Evolutionary conservation across 2,888 invertebrate species (phyloP).

Genomic region (Drymonia ruficornis): DNA sequence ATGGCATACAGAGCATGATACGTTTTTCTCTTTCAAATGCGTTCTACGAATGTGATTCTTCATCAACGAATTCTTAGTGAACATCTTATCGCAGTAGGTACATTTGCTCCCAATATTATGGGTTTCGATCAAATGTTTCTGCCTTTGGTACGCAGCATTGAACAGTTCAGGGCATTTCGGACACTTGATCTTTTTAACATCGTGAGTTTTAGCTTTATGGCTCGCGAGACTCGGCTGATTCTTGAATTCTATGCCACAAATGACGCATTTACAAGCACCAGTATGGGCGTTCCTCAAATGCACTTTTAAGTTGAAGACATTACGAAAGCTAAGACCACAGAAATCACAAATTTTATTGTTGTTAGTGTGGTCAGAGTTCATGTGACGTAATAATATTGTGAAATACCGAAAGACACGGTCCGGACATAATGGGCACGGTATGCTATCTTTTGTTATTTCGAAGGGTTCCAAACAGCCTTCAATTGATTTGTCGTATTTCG

Average conservation of each 20-base stretch:
- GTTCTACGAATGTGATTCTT: constrained; percentile 72
- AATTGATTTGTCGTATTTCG: constrained; percentile 65
- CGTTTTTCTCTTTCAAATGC: constrained; percentile 76
- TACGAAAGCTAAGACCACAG: constrained; percentile 70
- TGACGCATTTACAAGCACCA: constrained; percentile 62
- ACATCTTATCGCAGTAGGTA: constrained; percentile 69
- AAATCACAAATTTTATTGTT: constrained; percentile 74
- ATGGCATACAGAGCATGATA: constrained; percentile 68
- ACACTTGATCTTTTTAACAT: constrained; percentile 73
- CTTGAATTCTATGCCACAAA: constrained; percentile 67
- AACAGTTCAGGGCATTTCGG: constrained; percentile 73
- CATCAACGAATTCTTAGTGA: constrained; percentile 76
- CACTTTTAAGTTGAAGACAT: constrained; percentile 62
- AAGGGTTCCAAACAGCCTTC: constrained; percentile 67
- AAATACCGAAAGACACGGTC: constrained; percentile 66
- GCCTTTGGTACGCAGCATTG: constrained; percentile 79
- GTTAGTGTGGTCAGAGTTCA: constrained; percentile 70
- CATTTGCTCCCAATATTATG: constrained; percentile 76
- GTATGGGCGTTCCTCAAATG: constrained; percentile 70
- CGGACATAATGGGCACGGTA: constrained; percentile 67
- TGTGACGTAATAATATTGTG: constrained; percentile 64
- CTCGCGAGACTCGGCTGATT: constrained; percentile 69
- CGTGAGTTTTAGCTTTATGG: constrained; percentile 69
- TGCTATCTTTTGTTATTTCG: constrained; percentile 66
- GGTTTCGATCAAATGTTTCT: constrained; percentile 79